Evolutionary conservation across 2,888 invertebrate genomes (phyloP), one percentile per base, ranked within the genome.

Genomic region (Pycnomerus fuliginosus): DNA sequence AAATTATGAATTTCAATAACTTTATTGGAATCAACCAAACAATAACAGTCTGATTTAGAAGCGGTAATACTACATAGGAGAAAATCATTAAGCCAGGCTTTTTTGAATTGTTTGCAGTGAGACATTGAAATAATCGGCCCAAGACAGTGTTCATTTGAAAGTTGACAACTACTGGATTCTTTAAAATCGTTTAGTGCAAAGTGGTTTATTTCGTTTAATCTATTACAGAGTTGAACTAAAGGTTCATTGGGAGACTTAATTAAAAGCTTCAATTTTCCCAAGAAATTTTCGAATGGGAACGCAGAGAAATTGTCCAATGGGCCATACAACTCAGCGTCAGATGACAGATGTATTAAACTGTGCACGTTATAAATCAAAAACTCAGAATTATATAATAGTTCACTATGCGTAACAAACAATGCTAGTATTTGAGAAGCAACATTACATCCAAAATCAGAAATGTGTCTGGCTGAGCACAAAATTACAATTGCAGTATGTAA

Each of bases 311-410:
- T 33, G 33, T 49, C 45, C 13, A 49, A 27, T 25, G 32, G 16
- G 32, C 37, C 45, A 40, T 15, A 50, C 32, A 29, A 35, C 24
- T 35, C 28, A 14, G 32, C 43, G 40, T 52, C 52, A 15, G 49
- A 45, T 29, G 27, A 35, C 27, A 52, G 28, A 36, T 52, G 48
- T 14, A 39, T 23, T 29, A 49, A 32, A 27, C 12, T 32, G 43
- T 52, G 52, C 17, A 49, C 38, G 32, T 52, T 49, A 38, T 51
- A 51, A 39, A 50, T 42, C 22, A 39, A 50, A 24, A 46, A 44
- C 20, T 50, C 41, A 17, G 16, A 2, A n/a, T 34, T 44, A 36
- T 49, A 46, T n/a, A n/a, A n/a, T n/a, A n/a, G n/a, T n/a, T n/a
- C 23, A 31, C 29, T 36, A 40, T 48, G 37, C 16, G 44, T 17